Base-by-base conservation (phyloP, 1,140 invertebrate species). In the Drosophila miranda region DNA sequence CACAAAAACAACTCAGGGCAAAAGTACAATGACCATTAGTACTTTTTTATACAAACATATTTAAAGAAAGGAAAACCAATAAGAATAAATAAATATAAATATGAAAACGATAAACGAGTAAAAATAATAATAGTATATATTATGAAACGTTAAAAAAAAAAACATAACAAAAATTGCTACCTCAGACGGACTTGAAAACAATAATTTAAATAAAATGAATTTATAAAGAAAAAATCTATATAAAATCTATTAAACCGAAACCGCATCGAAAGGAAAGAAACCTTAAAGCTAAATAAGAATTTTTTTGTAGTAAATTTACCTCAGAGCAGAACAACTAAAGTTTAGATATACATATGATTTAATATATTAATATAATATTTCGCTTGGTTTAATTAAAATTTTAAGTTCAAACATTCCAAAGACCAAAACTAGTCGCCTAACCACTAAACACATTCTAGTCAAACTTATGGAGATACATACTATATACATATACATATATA, bases 11-110 rank as follows among this genome's bases (percentile, higher is more conserved):
- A 89, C 89, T 90, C 89, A 90, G 89, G 89, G 89, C 89, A 90
- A 90, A 90, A 89, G 89, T 90, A 90, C 89, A 90, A 90, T 84
- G 83, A 89, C 67, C 74, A 74, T 88, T 79, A 73, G 81, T 89
- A 90, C 84, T 90, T 89, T 75, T 73, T 69, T 68, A 61, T 74
- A 66, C 64, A 68, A 68, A 48, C 50, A 42, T 69, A 83, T 77
- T 81, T 69, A 73, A 50, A 64, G 43, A 66, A 76, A 73, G 56
- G 16, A 72, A 60, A 76, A 50, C 44, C 55, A 59, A 58, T 60
- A 73, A 68, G 8, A 75, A 57, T 56, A 70, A 71, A 52, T 46
- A 73, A 59, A 50, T 61, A 48, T 42, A 49, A 68, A 46, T 60
- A 63, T 51, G 34, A 54, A 16, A 75, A 44, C 16, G 38, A 43